Percentiles rank a stretch among this genome's conserved stretches.
These are phyloP conservation scores for Chaetorhynchus papuensis DNA, from an alignment of 2,113 vertebrate genomes.

Conservation along the genomic window DNA sequence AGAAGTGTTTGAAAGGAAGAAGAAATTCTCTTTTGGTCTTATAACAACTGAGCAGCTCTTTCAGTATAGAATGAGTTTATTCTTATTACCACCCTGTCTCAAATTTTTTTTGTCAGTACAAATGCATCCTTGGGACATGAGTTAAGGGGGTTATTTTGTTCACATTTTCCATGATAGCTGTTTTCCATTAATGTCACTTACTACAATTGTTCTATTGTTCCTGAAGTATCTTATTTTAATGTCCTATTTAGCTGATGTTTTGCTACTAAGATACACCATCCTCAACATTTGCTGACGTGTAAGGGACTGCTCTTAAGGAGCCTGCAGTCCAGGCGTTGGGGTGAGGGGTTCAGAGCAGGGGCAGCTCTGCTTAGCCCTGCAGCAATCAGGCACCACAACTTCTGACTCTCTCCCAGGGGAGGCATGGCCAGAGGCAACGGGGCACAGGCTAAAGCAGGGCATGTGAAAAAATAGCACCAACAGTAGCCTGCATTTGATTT, in stretches of 20 bases:
- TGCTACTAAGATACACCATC: not conserved
- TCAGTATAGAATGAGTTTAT: not conserved
- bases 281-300: rapidly evolving
- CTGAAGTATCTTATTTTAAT: not conserved
- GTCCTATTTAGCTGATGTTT: not conserved
- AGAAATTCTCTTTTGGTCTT: not conserved
- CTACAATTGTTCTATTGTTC: not conserved
- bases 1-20: not conserved
- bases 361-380: not conserved
- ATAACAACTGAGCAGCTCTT: not conserved
- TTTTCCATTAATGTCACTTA: not conserved
- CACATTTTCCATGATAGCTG: not conserved
- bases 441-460: not conserved
- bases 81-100: not conserved
- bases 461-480: not conserved
- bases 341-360: not conserved
- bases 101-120: not conserved
- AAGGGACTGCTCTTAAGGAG: not conserved
- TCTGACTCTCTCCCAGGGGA: not conserved
- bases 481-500: not conserved
- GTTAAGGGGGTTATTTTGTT: not conserved
- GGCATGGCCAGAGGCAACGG: not conserved
- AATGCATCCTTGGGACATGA: not conserved
- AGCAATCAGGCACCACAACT: not conserved
- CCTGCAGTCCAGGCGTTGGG: rapidly evolving